A percentile compares a stretch with the other conserved stretches of the same genome.
These are phyloP conservation scores for Dascillus cervinus DNA, from an alignment of 2,888 invertebrate genomes.

Conservation along the genomic window DNA sequence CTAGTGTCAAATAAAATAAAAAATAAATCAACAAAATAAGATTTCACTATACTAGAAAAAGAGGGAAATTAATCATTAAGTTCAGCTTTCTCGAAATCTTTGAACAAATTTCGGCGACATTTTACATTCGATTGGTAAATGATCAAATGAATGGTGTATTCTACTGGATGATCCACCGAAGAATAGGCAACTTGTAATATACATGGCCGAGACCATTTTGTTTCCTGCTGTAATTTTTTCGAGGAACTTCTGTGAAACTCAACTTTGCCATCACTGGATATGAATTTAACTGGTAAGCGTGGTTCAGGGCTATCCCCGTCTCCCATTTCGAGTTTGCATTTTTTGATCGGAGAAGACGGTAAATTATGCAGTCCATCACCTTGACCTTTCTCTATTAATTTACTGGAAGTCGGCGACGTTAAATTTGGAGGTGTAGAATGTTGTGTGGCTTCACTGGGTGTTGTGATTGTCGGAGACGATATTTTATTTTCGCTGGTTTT, in stretches of 20 bases:
- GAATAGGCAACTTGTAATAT: constrained; percentile 57
- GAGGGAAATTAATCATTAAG: no score
- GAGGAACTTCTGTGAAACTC: constrained; percentile 34
- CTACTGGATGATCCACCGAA: constrained; percentile 36
- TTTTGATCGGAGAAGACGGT: constrained; percentile 30
- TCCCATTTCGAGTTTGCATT: constrained; percentile 21
- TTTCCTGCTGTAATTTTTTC: constrained; percentile 40
- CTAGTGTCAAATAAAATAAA: background rate
- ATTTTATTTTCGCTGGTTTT: constrained; percentile 18
- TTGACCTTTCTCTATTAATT: constrained; percentile 24
- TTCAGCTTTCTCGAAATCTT: constrained; percentile 29
- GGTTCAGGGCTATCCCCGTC: constrained; percentile 8
- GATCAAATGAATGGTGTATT: constrained; percentile 53
- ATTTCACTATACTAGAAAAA: background rate
- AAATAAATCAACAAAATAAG: background rate
- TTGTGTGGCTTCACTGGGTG: constrained; percentile 1
- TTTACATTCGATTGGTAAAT: constrained; percentile 54
- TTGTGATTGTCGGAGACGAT: constrained; percentile 12
- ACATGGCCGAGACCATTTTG: constrained; percentile 54
- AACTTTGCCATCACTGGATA: constrained; percentile 29
- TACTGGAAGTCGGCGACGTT: constrained; percentile 2
- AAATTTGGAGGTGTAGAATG: constrained; percentile 22
- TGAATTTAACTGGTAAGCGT: constrained; percentile 23
- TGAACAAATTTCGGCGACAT: constrained; percentile 51
- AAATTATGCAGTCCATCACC: constrained; percentile 29